phyloP scores from a whole-genome alignment of 37 sponge, comb jelly and placozoan species.

The Amphimedon queenslandica region DNA sequence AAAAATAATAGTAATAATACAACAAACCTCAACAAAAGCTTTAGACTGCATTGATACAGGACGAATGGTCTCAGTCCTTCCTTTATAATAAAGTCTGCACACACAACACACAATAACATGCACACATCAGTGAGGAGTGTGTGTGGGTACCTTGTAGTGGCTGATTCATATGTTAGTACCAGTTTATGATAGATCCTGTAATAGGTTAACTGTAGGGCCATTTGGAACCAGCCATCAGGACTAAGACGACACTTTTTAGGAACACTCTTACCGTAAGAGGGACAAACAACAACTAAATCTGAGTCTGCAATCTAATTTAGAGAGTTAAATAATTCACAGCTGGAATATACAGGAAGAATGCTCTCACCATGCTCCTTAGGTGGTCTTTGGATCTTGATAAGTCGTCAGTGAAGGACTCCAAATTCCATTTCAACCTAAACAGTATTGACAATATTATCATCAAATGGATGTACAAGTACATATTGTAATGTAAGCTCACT shows the following conservation, averaged over 20 bases:
- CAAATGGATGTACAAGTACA: not conserved
- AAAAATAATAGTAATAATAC: not conserved
- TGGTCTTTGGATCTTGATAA: slow-evolving; percentile 30
- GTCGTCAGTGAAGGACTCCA: slow-evolving; percentile 37
- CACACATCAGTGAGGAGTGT: not conserved
- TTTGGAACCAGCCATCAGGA: slow-evolving; percentile 77
- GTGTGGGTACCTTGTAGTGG: slow-evolving; percentile 54
- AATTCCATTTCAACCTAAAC: slow-evolving; percentile 56
- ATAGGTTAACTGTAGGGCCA: slow-evolving; percentile 77
- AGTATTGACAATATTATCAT: not conserved
- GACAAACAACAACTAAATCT: slow-evolving; percentile 22
- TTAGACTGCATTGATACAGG: slow-evolving; percentile 65
- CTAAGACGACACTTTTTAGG: slow-evolving; percentile 64
- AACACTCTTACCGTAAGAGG: slow-evolving; percentile 56
- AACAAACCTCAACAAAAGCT: slow-evolving; percentile 37
- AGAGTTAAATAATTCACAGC: not conserved
- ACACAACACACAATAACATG: not conserved
- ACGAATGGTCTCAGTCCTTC: slow-evolving; percentile 87
- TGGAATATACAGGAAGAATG: not conserved
- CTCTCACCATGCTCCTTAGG: slow-evolving; percentile 23
- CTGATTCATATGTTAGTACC: slow-evolving; percentile 84
- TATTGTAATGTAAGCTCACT: not conserved
- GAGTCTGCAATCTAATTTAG: slow-evolving; percentile 50
- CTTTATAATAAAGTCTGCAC: slow-evolving; percentile 66
- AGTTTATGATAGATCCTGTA: slow-evolving; percentile 53